A percentile compares a stretch with the other conserved stretches of the same genome.
Conservation (phyloP, 2,113 vertebrate genomes). For the Macquaria ambigua region DNA sequence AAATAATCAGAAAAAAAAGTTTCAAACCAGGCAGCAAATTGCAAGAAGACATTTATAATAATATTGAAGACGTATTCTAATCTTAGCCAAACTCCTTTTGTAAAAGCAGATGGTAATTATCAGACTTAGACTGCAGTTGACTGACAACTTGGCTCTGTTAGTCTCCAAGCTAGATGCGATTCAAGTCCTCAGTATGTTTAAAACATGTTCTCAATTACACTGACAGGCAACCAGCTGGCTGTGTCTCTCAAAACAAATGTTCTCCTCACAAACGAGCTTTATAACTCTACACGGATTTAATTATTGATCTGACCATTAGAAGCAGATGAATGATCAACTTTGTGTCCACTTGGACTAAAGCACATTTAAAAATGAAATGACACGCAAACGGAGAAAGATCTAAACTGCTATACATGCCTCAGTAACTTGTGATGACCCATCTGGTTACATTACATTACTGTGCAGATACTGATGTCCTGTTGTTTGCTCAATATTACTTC, state of each 20-base stretch:
- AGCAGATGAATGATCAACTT: background rate
- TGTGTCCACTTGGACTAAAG: background rate
- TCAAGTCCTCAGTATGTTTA: slow-evolving; percentile 35
- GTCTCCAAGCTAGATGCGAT: background rate
- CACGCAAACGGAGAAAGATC: background rate
- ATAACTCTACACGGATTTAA: background rate
- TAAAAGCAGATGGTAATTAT: slow-evolving; percentile 49
- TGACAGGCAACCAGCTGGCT: slow-evolving; percentile 20
- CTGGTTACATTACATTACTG: background rate
- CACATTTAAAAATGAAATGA: slow-evolving; percentile 8
- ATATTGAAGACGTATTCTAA: background rate
- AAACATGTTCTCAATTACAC: slow-evolving; percentile 16
- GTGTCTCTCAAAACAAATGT: slow-evolving; percentile 7
- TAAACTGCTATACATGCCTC: background rate
- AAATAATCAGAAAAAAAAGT: background rate
- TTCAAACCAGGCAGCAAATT: background rate
- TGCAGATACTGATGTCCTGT: background rate
- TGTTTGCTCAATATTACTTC: background rate
- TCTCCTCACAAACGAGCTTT: background rate
- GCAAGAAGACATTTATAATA: background rate
- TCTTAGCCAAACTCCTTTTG: background rate
- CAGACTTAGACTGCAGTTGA: slow-evolving; percentile 5
- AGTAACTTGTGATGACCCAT: background rate
- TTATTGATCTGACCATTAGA: slow-evolving; percentile 7
- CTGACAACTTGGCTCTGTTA: slow-evolving; percentile 29